Percentiles rank a stretch among this genome's conserved stretches.
Conservation (phyloP, 2,113 vertebrate species). For the Melanotaenia duboulayi region DNA sequence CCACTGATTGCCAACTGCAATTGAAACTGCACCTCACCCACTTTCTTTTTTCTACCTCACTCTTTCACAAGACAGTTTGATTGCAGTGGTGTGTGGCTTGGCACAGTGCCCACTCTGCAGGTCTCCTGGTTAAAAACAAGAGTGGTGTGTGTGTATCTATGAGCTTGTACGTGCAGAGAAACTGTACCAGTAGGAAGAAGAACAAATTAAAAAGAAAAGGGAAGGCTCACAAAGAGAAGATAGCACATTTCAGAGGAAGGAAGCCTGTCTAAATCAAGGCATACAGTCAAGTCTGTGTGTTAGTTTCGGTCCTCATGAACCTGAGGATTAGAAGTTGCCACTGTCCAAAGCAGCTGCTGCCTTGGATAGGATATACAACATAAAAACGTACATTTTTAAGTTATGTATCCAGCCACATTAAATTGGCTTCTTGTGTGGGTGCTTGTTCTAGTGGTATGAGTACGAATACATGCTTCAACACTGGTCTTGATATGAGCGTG, state of each 20-base stretch:
- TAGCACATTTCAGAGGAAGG: not conserved
- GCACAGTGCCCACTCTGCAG: conserved; percentile 67
- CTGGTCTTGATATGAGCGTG: conserved; percentile 28
- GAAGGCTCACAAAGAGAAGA: not conserved
- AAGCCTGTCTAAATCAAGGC: conserved; percentile 5
- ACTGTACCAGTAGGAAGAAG: not conserved
- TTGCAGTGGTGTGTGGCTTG: conserved; percentile 74
- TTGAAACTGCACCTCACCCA: conserved; percentile 23
- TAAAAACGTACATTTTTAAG: too few species aligned
- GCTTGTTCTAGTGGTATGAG: conserved; percentile 14
- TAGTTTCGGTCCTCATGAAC: too few species aligned
- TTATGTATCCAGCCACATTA: conserved; percentile 21
- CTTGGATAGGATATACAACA: too few species aligned
- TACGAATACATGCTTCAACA: conserved; percentile 4
- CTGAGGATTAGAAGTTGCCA: too few species aligned
- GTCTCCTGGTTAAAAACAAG: conserved; percentile 49
- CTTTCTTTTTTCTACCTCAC: conserved; percentile 5
- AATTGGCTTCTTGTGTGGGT: conserved; percentile 30
- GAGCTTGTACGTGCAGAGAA: conserved; percentile 23
- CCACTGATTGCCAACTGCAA: conserved; percentile 17
- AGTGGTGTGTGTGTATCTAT: conserved; percentile 8
- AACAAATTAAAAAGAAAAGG: conserved; percentile 9
- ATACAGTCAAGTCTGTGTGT: not conserved
- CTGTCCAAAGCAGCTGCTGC: not conserved
- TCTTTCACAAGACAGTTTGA: conserved; percentile 55